Evolutionary conservation across 2,113 vertebrate species (phyloP).

Genomic region (Aix galericulata): DNA sequence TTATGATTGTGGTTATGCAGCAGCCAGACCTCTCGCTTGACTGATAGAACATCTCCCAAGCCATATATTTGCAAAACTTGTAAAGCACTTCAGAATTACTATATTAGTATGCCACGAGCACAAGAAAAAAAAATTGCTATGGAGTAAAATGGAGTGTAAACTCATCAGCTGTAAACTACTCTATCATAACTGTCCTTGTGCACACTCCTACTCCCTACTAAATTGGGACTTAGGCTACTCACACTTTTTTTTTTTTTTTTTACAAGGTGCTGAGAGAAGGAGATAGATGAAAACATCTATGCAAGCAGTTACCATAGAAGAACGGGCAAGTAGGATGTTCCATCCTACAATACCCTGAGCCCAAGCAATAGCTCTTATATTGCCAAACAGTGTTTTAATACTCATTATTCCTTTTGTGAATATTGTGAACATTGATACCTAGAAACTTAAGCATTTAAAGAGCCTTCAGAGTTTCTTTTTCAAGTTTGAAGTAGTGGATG

Average conservation of each 20-base stretch:
- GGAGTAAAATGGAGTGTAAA: background rate
- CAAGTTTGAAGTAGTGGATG: background rate
- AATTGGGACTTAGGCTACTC: background rate
- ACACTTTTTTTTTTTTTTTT: background rate
- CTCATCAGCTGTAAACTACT: slow-evolving; percentile 28
- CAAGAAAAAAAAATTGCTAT: background rate
- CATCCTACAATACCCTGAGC: background rate
- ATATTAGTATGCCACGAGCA: background rate
- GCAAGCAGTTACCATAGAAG: background rate
- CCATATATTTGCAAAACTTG: background rate
- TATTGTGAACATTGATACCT: background rate
- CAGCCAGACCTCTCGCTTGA: background rate
- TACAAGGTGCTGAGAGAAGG: background rate
- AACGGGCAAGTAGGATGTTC: background rate
- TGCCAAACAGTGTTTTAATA: background rate
- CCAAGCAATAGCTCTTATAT: background rate
- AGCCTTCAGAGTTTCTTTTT: background rate
- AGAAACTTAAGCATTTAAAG: background rate
- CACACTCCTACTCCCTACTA: slow-evolving; percentile 29
- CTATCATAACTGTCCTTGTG: slow-evolving; percentile 2
- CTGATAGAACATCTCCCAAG: rapidly evolving
- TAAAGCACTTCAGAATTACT: background rate
- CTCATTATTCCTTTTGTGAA: background rate
- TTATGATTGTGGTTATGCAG: background rate
- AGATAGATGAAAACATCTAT: background rate